These are phyloP conservation scores for Ypsolopha scabrella DNA, from an alignment of 2,888 invertebrate species.

Conservation along the genomic window DNA sequence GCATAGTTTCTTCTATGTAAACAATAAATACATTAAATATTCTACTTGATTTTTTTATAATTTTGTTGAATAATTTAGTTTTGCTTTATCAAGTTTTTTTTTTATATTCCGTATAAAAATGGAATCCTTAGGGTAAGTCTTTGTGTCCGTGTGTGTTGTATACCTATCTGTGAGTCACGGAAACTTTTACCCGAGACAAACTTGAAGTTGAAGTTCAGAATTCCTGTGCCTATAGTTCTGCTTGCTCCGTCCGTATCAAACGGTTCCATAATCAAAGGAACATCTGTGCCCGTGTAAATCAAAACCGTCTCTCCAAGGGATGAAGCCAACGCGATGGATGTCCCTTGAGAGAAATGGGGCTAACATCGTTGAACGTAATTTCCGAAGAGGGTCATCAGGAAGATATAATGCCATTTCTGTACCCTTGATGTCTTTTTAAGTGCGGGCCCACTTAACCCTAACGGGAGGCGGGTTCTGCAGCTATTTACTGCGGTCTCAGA, in stretches of 20 bases:
- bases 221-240: too few relatives aligned
- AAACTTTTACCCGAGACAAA: too few relatives aligned
- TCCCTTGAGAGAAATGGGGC: constrained; percentile 33
- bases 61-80: too few relatives aligned
- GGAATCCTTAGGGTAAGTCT: too few relatives aligned
- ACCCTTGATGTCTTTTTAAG: constrained; percentile 69
- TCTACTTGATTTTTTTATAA: too few relatives aligned
- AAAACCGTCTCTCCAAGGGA: not conserved
- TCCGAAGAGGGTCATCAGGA: constrained; percentile 61
- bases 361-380: constrained; percentile 53
- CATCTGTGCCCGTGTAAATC: constrained; percentile 14
- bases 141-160: too few relatives aligned
- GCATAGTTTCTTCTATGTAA: too few relatives aligned
- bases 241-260: not conserved
- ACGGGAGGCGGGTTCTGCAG: constrained; percentile 27
- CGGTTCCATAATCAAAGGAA: constrained; percentile 19
- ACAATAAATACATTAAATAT: too few relatives aligned
- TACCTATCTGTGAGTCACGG: too few relatives aligned
- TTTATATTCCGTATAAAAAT: too few relatives aligned
- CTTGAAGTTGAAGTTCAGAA: too few relatives aligned
- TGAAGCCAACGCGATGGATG: not conserved
- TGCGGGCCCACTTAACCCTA: constrained; percentile 63
- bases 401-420: constrained; percentile 65
- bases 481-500: constrained; percentile 33
- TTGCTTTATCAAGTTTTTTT: too few relatives aligned